Base-by-base conservation (phyloP, 2,888 invertebrate species). In the Polydrusus cervinus region DNA sequence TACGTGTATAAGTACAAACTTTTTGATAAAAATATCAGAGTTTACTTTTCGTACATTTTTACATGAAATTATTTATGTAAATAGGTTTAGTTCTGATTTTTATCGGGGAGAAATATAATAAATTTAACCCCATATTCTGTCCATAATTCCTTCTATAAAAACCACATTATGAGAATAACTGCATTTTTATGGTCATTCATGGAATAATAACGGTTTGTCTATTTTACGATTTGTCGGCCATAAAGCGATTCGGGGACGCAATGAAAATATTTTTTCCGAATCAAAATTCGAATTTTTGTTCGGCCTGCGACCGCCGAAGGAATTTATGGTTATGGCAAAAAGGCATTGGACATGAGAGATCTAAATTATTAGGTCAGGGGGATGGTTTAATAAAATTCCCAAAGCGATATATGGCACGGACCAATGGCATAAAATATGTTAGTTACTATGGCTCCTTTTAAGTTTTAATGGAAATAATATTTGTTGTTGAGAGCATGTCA, bases 321-420 rank as follows among this genome's bases (percentile, higher is more conserved):
- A 75, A 85, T 85, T 84, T 84, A 85, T 83, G 82, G 82, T 83
- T 82, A 82, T 81, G 79, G 79, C 81, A 80, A 79, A 81, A 82
- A 83, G 81, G 75, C 79, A 78, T 68, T 69, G 69, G 68, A 38
- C 74, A 60, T 53, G 69, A 74, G 69, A 61, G 70, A 61, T 38
- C 57, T 30, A 38, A 74, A 68, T 74, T 69, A 74, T 74, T 74
- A 38, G 74, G 74, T 74, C 74, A 74, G 43, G 34, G 53, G 53
- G 51, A 67, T 20, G 55, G 67, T 55, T 55, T 67, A 55, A 55
- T 55, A 55, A 53, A 67, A 67, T 43, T 38, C 30, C 20, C 18
- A 7, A 34, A 65, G 65, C 16, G 34, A 51, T 51, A 11, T 51
- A 38, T 40, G 38, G 55, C 16, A 5, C 5, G n/a, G 13, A n/a